Evolutionary conservation across 1,140 invertebrate genomes (phyloP).

Genomic region (Neocloeon triangulifer): DNA sequence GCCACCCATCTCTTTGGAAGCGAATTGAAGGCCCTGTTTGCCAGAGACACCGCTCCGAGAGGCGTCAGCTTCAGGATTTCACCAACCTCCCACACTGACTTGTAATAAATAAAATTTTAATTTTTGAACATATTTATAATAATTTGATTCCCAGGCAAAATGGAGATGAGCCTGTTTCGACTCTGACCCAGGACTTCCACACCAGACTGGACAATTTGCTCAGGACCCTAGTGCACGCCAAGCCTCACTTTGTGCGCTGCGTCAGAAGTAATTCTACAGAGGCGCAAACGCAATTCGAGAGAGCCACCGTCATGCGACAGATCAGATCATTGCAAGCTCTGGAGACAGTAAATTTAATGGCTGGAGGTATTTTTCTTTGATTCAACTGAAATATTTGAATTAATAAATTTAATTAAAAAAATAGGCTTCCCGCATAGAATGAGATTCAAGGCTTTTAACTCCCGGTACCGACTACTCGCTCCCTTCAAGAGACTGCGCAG

Average conservation of each 20-base stretch:
- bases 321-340: slow-evolving; percentile 78
- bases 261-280: slow-evolving; percentile 66
- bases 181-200: slow-evolving; percentile 85
- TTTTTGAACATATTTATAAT: no score
- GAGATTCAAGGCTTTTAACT: slow-evolving; percentile 84
- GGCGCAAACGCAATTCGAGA: slow-evolving; percentile 38
- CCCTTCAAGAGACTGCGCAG: slow-evolving; percentile 48
- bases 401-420: neutral
- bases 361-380: slow-evolving; percentile 34
- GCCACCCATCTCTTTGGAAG: slow-evolving; percentile 82
- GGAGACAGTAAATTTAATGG: slow-evolving; percentile 88
- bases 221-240: slow-evolving; percentile 71
- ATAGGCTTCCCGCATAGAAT: slow-evolving; percentile 75
- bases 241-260: slow-evolving; percentile 84
- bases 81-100: slow-evolving; percentile 69
- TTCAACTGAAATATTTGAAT: slow-evolving; percentile 8
- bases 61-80: slow-evolving; percentile 74
- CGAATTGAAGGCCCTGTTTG: slow-evolving; percentile 69
- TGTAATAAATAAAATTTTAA: slow-evolving; percentile 32
- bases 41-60: slow-evolving; percentile 53
- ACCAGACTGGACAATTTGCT: slow-evolving; percentile 77
- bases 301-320: slow-evolving; percentile 57
- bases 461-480: slow-evolving; percentile 58
- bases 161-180: slow-evolving; percentile 70
- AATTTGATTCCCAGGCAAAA: slow-evolving; percentile 31